Percentiles rank a stretch among this genome's conserved stretches.
Evolutionary conservation across 1,140 invertebrate genomes (phyloP).

Genomic region (Antheraea pernyi): DNA sequence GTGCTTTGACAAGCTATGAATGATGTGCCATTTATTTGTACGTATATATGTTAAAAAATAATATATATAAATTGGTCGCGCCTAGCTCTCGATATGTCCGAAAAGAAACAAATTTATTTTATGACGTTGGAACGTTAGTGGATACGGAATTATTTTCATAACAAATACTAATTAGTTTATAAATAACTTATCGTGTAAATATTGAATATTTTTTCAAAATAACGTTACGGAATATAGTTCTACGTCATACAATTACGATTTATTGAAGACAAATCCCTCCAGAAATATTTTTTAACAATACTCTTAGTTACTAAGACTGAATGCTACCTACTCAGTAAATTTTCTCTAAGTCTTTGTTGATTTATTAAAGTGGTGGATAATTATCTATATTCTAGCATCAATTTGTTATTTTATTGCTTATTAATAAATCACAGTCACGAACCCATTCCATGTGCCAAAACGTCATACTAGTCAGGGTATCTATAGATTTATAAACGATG

Average conservation of each 20-base stretch:
- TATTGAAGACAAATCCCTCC: constrained; percentile 71
- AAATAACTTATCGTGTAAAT: constrained; percentile 49
- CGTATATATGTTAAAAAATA: background rate
- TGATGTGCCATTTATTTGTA: constrained; percentile 48
- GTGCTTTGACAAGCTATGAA: constrained; percentile 31
- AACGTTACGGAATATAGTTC: constrained; percentile 51
- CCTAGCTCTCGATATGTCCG: background rate
- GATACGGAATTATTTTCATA: constrained; percentile 56
- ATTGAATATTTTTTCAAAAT: constrained; percentile 58
- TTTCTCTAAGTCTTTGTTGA: constrained; percentile 22
- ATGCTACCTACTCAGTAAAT: constrained; percentile 45
- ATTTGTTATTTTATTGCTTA: constrained; percentile 27
- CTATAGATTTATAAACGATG: constrained; percentile 38
- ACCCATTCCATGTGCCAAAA: constrained; percentile 63
- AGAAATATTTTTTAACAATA: constrained; percentile 68
- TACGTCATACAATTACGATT: constrained; percentile 52
- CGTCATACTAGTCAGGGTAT: constrained; percentile 61
- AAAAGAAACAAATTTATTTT: constrained; percentile 7
- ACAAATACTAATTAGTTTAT: constrained; percentile 21
- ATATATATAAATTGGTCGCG: constrained; percentile 3
- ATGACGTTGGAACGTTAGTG: constrained; percentile 24
- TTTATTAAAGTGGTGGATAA: constrained; percentile 6
- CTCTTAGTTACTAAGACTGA: constrained; percentile 74
- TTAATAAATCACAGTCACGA: constrained; percentile 38
- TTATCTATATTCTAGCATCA: background rate